Percentiles rank a stretch among this genome's conserved stretches.
phyloP scores from a whole-genome alignment of 2,797 vertebrate genomes.

The Okamejei kenojei region DNA sequence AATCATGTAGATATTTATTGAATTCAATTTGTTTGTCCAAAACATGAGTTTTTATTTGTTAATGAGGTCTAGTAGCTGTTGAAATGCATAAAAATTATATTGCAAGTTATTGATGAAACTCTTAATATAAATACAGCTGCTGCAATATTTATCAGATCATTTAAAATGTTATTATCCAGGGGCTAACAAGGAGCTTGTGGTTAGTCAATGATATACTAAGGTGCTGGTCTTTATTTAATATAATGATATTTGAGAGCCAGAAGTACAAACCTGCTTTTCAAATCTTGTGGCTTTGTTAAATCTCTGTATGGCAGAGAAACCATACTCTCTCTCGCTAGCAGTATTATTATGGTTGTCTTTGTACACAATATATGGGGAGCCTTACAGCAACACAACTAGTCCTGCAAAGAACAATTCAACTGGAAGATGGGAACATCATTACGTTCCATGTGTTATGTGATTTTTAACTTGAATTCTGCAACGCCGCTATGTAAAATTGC shows the following conservation, averaged over 20 bases:
- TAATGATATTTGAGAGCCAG: background rate
- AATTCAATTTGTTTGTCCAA: background rate
- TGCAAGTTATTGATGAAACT: background rate
- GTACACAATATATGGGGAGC: background rate
- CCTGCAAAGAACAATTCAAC: background rate
- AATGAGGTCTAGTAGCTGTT: background rate
- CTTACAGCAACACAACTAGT: background rate
- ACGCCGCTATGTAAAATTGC: too few species aligned
- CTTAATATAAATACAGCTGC: background rate
- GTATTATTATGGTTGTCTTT: background rate
- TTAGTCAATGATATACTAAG: background rate
- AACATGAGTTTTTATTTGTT: background rate
- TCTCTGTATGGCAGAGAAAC: background rate
- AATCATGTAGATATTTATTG: background rate
- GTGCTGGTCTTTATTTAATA: too few species aligned
- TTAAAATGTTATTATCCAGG: background rate
- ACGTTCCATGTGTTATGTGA: too few species aligned
- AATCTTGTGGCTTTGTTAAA: background rate
- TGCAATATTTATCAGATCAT: background rate
- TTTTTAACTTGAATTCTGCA: too few species aligned
- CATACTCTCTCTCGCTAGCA: background rate
- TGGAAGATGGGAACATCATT: background rate
- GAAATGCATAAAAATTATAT: background rate
- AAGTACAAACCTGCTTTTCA: background rate
- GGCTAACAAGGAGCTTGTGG: background rate